Evolutionary conservation across 1,140 invertebrate species (phyloP), one percentile per base, ranked within the genome.

Genomic region (Helicoverpa zea): DNA sequence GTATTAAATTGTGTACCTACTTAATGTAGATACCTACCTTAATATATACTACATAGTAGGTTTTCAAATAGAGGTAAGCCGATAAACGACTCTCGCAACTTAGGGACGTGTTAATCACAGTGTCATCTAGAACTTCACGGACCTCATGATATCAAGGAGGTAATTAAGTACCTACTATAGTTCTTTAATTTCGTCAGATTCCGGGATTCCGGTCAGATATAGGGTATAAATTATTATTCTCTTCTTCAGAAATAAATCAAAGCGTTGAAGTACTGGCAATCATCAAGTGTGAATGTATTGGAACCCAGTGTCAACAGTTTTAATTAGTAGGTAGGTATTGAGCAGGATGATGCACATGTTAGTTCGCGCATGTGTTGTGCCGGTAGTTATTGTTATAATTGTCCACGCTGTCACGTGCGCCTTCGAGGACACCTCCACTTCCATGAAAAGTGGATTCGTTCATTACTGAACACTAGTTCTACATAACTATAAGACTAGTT

Each of bases 351-450:
- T 72, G 66, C 64, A 63, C 78, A 79, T 82, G 73, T 79, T 59
- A 16, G 56, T 75, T 59, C 49, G 52, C 52, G 61, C 51, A 52
- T 59, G 81, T 66, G 64, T n/a, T 80, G 30, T 47, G 64, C 30
- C 72, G 16, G 74, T 75, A 84, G 86, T 91, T 89, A 87, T 90
- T 90, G 87, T 90, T 87, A 86, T 88, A 89, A 88, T 87, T 84
- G 85, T 84, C 64, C 74, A 58, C 84, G 72, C 80, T 81, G 85
- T 89, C 90, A 92, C 90, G 88, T 91, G 90, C 80, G 58, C 83
- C 73, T 52, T 80, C 85, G 86, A 90, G 87, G 87, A 90, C 90
- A 82, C 52, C 64, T 43, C n/a, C 58, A 75, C 56, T 18, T 61
- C 63, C 66, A 76, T 76, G 73, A 76, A 76, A 68, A 70, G 51